These are phyloP conservation scores for Vandiemenella viatica DNA, from an alignment of 2,888 invertebrate genomes.

Conservation along the genomic window DNA sequence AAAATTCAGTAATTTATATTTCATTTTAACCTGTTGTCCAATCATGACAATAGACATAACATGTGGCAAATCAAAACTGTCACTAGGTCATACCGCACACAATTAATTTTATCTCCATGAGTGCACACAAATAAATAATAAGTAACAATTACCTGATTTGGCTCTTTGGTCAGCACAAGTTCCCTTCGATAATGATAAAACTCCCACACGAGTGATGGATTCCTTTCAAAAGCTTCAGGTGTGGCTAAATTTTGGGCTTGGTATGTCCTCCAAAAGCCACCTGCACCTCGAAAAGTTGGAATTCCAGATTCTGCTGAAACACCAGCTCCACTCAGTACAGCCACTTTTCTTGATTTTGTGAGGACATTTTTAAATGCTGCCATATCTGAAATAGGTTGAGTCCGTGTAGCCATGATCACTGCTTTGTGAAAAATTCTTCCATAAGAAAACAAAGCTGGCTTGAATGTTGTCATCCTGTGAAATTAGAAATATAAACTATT, in stretches of 20 bases:
- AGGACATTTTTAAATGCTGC: constrained; percentile 41
- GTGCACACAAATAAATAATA: too few species aligned
- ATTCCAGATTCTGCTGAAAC: constrained; percentile 75
- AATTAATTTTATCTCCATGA: too few species aligned
- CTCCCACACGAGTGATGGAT: constrained; percentile 76
- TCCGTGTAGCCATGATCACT: constrained; percentile 7
- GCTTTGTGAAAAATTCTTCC: background rate
- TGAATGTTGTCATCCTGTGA: too few species aligned
- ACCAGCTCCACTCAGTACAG: constrained; percentile 62
- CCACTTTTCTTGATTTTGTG: constrained; percentile 43
- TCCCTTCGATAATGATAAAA: constrained; percentile 76
- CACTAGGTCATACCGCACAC: too few species aligned
- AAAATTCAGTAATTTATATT: too few species aligned
- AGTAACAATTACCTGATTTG: constrained; percentile 55
- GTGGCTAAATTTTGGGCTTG: constrained; percentile 50
- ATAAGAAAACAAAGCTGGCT: too few species aligned
- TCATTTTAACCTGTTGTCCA: too few species aligned
- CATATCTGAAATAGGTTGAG: constrained; percentile 24
- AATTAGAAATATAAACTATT: too few species aligned
- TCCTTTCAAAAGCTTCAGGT: constrained; percentile 50
- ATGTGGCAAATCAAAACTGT: too few species aligned
- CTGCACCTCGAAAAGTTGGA: constrained; percentile 70
- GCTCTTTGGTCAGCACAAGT: constrained; percentile 52
- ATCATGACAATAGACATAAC: too few species aligned
- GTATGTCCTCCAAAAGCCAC: constrained; percentile 69